Percentiles rank a stretch among this genome's conserved stretches.
phyloP scores from a whole-genome alignment of 2,888 invertebrate genomes.

The Boloria selene region DNA sequence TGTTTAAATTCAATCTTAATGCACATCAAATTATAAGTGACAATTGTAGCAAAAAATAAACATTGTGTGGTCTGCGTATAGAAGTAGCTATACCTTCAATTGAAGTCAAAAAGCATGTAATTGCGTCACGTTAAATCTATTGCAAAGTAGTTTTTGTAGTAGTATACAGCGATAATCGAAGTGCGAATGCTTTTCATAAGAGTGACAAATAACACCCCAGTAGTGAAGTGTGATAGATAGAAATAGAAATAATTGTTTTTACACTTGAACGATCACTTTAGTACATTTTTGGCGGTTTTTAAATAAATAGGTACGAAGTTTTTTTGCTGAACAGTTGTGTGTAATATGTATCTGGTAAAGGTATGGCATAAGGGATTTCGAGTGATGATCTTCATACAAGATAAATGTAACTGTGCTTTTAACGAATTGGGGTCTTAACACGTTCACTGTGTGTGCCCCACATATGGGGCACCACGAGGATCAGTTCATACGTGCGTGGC shows the following conservation, averaged over 20 bases:
- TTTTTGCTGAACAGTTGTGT: not conserved
- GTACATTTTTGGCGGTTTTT: not conserved
- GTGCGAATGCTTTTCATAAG: conserved; percentile 55
- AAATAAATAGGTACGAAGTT: not conserved
- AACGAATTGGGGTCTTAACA: no score
- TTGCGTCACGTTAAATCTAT: conserved; percentile 63
- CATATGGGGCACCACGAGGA: no score
- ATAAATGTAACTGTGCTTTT: no score
- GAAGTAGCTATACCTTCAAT: conserved; percentile 60
- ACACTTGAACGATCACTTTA: not conserved
- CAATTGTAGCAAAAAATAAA: conserved; percentile 26
- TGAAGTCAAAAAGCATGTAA: conserved; percentile 72
- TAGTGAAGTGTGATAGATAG: conserved; percentile 47
- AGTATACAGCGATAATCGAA: conserved; percentile 50
- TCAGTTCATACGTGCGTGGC: no score
- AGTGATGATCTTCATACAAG: no score
- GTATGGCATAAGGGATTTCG: no score
- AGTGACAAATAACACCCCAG: conserved; percentile 41
- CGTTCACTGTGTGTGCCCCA: no score
- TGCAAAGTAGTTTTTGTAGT: conserved; percentile 16
- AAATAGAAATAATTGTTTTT: conserved; percentile 34
- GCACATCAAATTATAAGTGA: conserved; percentile 31
- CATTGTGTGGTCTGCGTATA: conserved; percentile 70
- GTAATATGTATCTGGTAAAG: no score
- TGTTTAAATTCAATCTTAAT: not conserved